phyloP scores from a whole-genome alignment of 2,113 vertebrate genomes.

The Gymnarchus niloticus region DNA sequence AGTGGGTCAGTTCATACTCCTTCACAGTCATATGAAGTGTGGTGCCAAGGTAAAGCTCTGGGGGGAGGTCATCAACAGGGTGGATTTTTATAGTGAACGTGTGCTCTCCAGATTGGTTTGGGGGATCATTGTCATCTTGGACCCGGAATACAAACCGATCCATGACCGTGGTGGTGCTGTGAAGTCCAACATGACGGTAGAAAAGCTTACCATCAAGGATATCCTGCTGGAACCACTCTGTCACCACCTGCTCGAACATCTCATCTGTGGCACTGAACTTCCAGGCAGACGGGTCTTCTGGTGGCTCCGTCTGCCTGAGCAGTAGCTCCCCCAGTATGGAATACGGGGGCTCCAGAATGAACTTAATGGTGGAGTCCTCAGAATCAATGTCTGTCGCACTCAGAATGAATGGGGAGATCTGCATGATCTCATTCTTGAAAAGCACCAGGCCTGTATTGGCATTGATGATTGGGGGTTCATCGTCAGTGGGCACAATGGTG shows the following conservation, averaged over 20 bases:
- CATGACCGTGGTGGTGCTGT: constrained; percentile 53
- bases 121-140: constrained; percentile 71
- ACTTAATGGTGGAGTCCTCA: constrained; percentile 66
- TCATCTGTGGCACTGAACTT: constrained; percentile 59
- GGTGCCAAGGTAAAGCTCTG: constrained; percentile 47
- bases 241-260: constrained; percentile 72
- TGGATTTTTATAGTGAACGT: constrained; percentile 47
- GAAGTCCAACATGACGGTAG: constrained; percentile 63
- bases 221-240: constrained; percentile 71
- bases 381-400: constrained; percentile 73
- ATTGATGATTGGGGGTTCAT: constrained; percentile 66
- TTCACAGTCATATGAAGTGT: constrained; percentile 54
- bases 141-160: constrained; percentile 63
- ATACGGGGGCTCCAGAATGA: constrained; percentile 55
- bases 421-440: constrained; percentile 64
- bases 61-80: constrained; percentile 45
- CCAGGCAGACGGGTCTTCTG: constrained; percentile 55
- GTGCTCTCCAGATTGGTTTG: constrained; percentile 62
- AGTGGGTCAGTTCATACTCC: constrained; percentile 53
- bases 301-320: constrained; percentile 59
- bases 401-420: constrained; percentile 69
- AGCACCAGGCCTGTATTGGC: constrained; percentile 64
- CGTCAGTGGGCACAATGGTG: constrained; percentile 68
- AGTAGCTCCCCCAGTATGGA: constrained; percentile 59
- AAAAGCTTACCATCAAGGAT: constrained; percentile 71